phyloP scores from a whole-genome alignment of 1,140 invertebrate species.

The Agrypnia vestita region DNA sequence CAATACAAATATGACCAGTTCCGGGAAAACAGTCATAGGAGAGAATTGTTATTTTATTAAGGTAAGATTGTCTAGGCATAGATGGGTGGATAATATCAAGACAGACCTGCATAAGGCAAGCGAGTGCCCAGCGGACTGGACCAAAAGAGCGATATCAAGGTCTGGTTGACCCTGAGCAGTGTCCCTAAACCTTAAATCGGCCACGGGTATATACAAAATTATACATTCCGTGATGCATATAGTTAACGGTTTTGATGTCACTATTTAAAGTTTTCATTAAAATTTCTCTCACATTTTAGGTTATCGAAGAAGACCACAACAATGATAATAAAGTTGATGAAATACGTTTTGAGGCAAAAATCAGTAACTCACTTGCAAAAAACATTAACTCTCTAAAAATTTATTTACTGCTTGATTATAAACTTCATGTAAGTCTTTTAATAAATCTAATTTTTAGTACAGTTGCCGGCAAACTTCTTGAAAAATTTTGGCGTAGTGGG shows the following conservation, averaged over 20 bases:
- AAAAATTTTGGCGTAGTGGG: no score
- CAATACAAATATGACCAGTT: conserved; percentile 65
- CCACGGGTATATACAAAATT: no score
- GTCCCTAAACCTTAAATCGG: no score
- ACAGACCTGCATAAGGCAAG: no score
- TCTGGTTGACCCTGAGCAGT: no score
- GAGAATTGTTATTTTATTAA: conserved; percentile 67
- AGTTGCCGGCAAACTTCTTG: no score
- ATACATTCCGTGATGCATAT: no score
- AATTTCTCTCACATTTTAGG: conserved; percentile 65
- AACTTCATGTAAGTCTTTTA: conserved; percentile 73
- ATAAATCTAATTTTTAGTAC: background rate
- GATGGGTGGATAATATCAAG: no score
- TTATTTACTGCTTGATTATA: conserved; percentile 77
- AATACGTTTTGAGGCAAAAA: conserved; percentile 72
- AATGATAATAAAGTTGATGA: conserved; percentile 76
- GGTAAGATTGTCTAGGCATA: conserved; percentile 60
- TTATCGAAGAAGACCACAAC: conserved; percentile 77
- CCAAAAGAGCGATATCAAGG: no score
- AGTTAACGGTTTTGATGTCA: no score
- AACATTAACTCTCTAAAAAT: conserved; percentile 72
- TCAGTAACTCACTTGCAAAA: conserved; percentile 71
- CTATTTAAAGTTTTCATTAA: background rate
- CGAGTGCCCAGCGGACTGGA: no score
- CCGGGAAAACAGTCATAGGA: conserved; percentile 20